Base-by-base conservation (phyloP, 2,888 invertebrate genomes). In the Platerodrilus igneus region DNA sequence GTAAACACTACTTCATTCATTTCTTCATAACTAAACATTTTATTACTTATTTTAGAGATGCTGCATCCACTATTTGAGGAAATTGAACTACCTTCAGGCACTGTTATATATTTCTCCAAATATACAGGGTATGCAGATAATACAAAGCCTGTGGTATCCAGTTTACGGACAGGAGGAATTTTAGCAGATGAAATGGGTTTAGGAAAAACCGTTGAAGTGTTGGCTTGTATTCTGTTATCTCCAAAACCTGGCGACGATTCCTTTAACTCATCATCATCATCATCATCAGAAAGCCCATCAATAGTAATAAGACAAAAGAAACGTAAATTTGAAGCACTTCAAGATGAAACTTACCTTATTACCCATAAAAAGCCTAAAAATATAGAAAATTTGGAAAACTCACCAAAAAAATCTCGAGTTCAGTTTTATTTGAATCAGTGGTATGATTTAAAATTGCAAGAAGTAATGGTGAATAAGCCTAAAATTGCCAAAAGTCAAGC, bases 121-220 rank as follows among this genome's bases (percentile, higher is more conserved):
- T 68, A 66, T 53, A 64, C 65, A 4, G 75, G 76, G 10, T 61
- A 65, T 44, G 47, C 74, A 18, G 60, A 67, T 6, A 46, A 50
- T 21, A 55, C 59, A 19, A 62, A 62, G 35, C 75, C 74, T 1
- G 22, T 60, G 2, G 49, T 61, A 2, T 48, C 53, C 6, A 65
- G 62, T 10, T 40, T 70, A 10, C 68, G 74, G 4, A 74, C 71
- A 2, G 84, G 85, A 8, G 86, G 86, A 1, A 83, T 87, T 45
- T 66, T 87, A 28, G 85, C 84, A 2, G 86, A 87, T 63, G 86
- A 86, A 67, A 86, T 86, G 86, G 86, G 87, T 0, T 67, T 87
- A 14, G 87, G 87, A 0, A 87, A 87, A 69, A 87, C 86, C 0
- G 80, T 87, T 0, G 86, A 87, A 66, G 75, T 86, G 7, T 58